Conservation (phyloP, 2,888 invertebrate species). For the Drosophila rellima region DNA sequence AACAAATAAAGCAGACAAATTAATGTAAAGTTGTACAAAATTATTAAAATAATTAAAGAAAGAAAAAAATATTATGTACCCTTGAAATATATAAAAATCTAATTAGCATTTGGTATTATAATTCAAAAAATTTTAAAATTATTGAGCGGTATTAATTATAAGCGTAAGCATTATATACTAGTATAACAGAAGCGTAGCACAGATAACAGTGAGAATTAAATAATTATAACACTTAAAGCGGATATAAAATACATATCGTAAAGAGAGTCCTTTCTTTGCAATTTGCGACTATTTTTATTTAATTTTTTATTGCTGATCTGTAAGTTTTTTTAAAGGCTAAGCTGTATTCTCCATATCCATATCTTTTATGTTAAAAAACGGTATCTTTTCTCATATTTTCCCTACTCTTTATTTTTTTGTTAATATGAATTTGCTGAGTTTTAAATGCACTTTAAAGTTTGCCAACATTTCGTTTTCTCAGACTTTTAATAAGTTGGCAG, state of each 20-base stretch:
- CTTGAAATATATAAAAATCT: not conserved
- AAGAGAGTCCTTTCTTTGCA: not conserved
- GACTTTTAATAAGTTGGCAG: not conserved
- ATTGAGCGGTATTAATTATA: conserved; percentile 17
- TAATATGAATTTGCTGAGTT: not conserved
- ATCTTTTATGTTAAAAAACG: not conserved
- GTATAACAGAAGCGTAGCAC: conserved; percentile 9
- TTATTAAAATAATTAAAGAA: not conserved
- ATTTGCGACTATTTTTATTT: not conserved
- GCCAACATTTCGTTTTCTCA: not conserved
- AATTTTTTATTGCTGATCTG: not conserved
- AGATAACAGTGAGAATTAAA: not conserved
- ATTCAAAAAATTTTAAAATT: not conserved
- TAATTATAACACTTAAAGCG: conserved; percentile 6
- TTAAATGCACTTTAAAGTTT: too few species aligned
- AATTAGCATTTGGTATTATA: not conserved
- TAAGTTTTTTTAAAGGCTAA: not conserved
- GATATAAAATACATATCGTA: not conserved
- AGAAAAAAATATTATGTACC: not conserved
- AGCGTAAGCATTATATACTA: conserved; percentile 37
- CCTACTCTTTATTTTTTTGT: not conserved
- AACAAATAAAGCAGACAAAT: conserved; percentile 1
- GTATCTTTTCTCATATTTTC: not conserved
- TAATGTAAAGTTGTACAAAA: not conserved
- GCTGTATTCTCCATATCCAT: not conserved